Evolutionary conservation across 2,888 invertebrate species (phyloP), one percentile per base, ranked within the genome.

Genomic region (Ophion obscuratus): DNA sequence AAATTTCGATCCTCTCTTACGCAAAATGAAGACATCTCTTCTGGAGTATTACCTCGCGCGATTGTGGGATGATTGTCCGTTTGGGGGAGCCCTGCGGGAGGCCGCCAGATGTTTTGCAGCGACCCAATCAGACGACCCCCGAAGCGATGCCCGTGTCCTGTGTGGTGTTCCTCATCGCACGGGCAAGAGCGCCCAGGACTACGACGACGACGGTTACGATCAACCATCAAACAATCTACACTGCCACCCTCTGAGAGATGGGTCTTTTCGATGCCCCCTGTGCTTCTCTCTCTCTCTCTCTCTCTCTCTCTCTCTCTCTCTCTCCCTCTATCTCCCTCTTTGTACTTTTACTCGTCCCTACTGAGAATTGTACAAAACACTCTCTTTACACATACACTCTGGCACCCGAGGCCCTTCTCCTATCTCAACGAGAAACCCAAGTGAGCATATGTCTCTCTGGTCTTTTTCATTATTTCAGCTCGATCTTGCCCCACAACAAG

Each of bases 51-150:
- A 94, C 92, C 92, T 91, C 91, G 91, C 92, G 92, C 93, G 93
- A 93, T 94, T 91, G 92, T 90, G 87, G 92, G 91, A 91, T 93
- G 93, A 94, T 93, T 93, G 94, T 93, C 93, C 92, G 87, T 92
- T 91, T 89, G 91, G 90, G 90, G 90, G 89, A 93, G 92, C 94
- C 94, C 94, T 93, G 93, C 94, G 94, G 94, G 94, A 94, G 92
- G 88, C 90, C 92, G 92, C 92, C 94, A 94, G 94, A 94, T 94
- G 94, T 94, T 94, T 93, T 93, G 93, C 92, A 92, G 93, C 93
- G 91, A 93, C 94, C 93, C 93, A 94, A 94, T 94, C 94, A 93
- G 91, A 91, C 92, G 92, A 93, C 92, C 92, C 93, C 92, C 90
- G 92, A 91, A 92, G 93, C 92, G 90, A 89, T 90, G 86, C 78